These are phyloP conservation scores for Conus canariensis DNA, from an alignment of 2,888 invertebrate species.

Conservation along the genomic window DNA sequence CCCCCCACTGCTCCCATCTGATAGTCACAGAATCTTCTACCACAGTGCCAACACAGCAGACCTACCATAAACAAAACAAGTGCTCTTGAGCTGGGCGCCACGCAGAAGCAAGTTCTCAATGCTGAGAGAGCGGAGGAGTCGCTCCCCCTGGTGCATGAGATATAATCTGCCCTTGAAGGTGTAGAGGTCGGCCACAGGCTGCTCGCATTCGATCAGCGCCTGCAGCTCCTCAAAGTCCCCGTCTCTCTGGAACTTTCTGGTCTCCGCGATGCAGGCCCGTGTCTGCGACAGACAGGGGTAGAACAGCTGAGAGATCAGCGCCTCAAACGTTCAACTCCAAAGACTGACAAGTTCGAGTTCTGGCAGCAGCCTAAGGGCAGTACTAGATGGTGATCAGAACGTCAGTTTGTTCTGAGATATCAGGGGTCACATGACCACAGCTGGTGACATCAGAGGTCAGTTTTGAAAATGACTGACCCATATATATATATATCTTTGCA, in stretches of 20 bases:
- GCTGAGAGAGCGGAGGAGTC: slow-evolving; percentile 79
- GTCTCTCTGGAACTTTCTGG: slow-evolving; percentile 68
- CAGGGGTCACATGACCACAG: no score
- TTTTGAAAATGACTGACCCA: no score
- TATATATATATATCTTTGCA: no score
- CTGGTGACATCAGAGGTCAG: no score
- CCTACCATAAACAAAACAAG: slow-evolving; percentile 85
- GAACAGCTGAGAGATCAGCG: not conserved
- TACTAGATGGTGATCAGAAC: no score
- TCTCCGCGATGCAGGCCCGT: slow-evolving; percentile 75
- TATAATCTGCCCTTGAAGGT: slow-evolving; percentile 85
- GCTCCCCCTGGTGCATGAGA: slow-evolving; percentile 57
- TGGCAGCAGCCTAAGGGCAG: no score
- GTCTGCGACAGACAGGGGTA: slow-evolving; percentile 55
- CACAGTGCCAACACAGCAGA: slow-evolving; percentile 21
- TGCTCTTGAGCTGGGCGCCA: slow-evolving; percentile 89
- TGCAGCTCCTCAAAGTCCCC: slow-evolving; percentile 75
- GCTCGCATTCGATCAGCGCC: slow-evolving; percentile 87
- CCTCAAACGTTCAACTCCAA: no score
- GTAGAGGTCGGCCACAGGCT: slow-evolving; percentile 87
- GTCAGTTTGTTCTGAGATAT: no score
- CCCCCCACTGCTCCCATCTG: no score
- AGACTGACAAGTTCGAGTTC: no score
- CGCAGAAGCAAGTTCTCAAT: slow-evolving; percentile 88
- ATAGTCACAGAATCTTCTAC: no score